Percentiles rank a stretch among this genome's conserved stretches.
Conservation (phyloP, 2,888 invertebrate species). For the Teleiodes luculella region DNA sequence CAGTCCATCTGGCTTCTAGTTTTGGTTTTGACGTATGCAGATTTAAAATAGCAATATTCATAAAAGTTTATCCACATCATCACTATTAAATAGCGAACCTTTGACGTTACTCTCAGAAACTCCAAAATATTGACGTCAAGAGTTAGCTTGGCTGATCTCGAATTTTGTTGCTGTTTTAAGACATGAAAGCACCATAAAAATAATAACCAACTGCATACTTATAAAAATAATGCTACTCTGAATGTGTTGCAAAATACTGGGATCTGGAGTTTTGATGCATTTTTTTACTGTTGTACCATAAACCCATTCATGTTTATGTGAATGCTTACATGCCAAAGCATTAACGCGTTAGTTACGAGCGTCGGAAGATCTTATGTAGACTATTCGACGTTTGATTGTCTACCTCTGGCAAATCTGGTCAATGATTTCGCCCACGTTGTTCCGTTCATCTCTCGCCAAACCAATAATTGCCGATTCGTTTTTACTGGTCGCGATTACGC, state of each 20-base stretch:
- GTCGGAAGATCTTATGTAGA: neutral
- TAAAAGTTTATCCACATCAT: neutral
- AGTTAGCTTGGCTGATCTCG: neutral
- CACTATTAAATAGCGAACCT: neutral
- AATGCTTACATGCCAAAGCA: neutral
- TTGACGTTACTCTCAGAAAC: neutral
- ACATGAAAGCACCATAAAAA: no score
- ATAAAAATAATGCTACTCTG: no score
- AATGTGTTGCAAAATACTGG: no score
- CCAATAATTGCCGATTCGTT: conserved; percentile 24
- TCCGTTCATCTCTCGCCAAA: conserved; percentile 30
- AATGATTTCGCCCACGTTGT: conserved; percentile 36
- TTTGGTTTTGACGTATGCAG: neutral
- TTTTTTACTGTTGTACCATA: no score
- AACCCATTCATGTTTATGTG: neutral
- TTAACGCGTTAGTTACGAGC: neutral
- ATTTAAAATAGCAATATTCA: neutral
- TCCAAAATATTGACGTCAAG: neutral
- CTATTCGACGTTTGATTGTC: conserved; percentile 30
- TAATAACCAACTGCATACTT: no score
- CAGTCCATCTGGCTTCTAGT: neutral
- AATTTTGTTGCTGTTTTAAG: neutral
- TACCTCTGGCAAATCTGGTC: conserved; percentile 33
- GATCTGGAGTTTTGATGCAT: no score
- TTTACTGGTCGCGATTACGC: conserved; percentile 4